Base-by-base conservation (phyloP, 2,113 vertebrate genomes). In the Seriola dumerili region DNA sequence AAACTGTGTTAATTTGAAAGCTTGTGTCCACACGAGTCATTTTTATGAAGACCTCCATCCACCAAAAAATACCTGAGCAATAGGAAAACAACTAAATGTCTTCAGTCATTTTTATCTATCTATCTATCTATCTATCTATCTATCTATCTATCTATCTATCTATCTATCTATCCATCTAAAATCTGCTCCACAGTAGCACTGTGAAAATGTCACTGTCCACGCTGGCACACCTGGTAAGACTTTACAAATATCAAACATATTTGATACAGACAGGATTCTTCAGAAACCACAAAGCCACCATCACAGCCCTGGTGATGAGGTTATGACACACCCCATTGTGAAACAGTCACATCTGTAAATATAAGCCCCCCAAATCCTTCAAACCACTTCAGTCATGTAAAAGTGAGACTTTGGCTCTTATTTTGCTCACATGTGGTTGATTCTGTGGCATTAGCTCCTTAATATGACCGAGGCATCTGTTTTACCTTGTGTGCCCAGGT, bases 401-500 rank as follows among this genome's bases (percentile, higher is more conserved):
- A 29, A 29, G 25, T 58, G 6, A 29, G 13, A 2, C 29, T 58
- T 5, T 29, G 13, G 13, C 23, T 58, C 55, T 58, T 25, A 8
- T 34, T 61, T 61, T 32, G 14, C 32, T 62, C 59, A 21, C 8
- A 19, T 36, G 23, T 29, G 4, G 54, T 12, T 57, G n/a, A 4
- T 57, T 58, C 55, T 58, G 32, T 9, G 34, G 32, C 14, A 36
- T 36, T 38, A 21, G 36, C 16, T 4, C 8, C 29, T 29, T 5
- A n/a, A 71, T 25, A 40, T 10, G 40, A 29, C 29, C 8, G 0
- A 2, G 3, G 3, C 12, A 17, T 70, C 36, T 8, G 8, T 19
- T 69, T 79, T 82, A 92, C 90, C 83, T 77, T 85, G 80, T 19
- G 55, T 7, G 17, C 87, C 67, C 1, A 92, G 80, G 34, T 82